phyloP scores from a whole-genome alignment of 2,113 vertebrate genomes.

The Terrapene triunguis region DNA sequence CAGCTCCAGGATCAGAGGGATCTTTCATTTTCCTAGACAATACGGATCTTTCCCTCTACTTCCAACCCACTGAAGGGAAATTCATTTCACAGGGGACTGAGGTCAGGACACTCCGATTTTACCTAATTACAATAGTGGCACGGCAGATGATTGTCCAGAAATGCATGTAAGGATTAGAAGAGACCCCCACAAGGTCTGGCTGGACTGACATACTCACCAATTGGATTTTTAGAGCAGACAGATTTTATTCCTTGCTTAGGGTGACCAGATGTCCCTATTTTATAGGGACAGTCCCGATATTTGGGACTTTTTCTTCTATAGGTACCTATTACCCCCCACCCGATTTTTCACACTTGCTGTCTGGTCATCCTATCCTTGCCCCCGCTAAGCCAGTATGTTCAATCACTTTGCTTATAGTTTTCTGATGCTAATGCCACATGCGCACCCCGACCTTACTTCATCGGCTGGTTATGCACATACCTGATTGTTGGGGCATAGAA shows the following conservation, averaged over 20 bases:
- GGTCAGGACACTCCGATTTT: neutral
- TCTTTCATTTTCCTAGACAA: neutral
- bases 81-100: conserved; percentile 15
- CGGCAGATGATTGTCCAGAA: neutral
- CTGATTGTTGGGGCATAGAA: neutral
- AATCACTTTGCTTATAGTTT: neutral
- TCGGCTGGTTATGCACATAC: neutral
- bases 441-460: neutral
- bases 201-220: neutral
- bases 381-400: neutral
- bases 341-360: too few relatives aligned
- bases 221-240: neutral
- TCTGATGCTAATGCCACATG: neutral
- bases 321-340: too few relatives aligned
- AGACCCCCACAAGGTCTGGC: neutral
- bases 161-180: neutral
- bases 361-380: too few relatives aligned
- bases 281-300: too few relatives aligned
- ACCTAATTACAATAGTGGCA: neutral
- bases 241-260: too few relatives aligned
- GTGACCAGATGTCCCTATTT: too few relatives aligned
- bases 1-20: neutral
- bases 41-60: neutral
- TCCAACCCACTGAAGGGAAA: conserved; percentile 42
- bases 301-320: too few relatives aligned